Evolutionary conservation across 2,888 invertebrate species (phyloP).

Genomic region (Apeira syringaria): DNA sequence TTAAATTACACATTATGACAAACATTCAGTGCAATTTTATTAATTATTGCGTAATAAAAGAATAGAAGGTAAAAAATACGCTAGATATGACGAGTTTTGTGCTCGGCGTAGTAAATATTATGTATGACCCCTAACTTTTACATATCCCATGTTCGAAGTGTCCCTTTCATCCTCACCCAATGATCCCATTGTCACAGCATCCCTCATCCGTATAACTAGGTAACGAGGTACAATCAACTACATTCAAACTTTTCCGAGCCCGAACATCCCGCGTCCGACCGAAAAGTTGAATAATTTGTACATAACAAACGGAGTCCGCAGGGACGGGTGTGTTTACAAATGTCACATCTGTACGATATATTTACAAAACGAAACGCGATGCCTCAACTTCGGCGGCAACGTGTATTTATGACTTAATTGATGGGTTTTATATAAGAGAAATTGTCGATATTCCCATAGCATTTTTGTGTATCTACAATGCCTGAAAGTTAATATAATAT

Average conservation of each 20-base stretch:
- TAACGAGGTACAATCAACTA: constrained; percentile 7
- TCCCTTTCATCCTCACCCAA: neutral
- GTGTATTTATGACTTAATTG: too few relatives aligned
- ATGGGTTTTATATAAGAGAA: too few relatives aligned
- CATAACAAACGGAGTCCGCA: constrained; percentile 7
- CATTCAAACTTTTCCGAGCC: constrained; percentile 9
- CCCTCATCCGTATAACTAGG: constrained; percentile 3
- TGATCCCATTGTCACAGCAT: constrained; percentile 5
- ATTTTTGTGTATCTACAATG: too few relatives aligned
- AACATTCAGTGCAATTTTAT: too few relatives aligned
- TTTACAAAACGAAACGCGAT: neutral
- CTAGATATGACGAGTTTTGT: too few relatives aligned
- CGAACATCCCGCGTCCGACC: constrained; percentile 8
- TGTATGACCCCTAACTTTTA: neutral
- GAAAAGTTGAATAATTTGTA: constrained; percentile 21
- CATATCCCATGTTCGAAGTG: neutral
- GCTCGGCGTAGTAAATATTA: too few relatives aligned
- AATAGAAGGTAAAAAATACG: too few relatives aligned
- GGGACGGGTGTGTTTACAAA: constrained; percentile 1
- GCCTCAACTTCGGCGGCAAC: neutral
- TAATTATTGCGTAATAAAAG: too few relatives aligned
- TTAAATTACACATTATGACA: too few relatives aligned
- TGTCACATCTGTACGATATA: neutral
- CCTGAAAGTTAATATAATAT: too few relatives aligned
- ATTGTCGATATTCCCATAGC: too few relatives aligned